Base-by-base conservation (phyloP, 2,888 invertebrate genomes). In the Glaucopsyche alexis region DNA sequence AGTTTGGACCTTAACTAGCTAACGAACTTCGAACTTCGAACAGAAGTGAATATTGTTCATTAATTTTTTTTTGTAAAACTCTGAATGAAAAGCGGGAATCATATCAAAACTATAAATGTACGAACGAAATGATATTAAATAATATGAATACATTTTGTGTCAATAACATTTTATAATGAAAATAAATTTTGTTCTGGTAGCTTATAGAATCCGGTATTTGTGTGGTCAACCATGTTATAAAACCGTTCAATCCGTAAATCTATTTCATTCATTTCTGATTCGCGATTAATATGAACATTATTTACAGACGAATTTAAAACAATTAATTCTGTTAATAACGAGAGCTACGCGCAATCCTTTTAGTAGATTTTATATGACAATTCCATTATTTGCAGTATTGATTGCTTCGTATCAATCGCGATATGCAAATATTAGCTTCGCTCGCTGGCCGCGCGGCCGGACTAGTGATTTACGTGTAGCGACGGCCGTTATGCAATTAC, bases 301-400 rank as follows among this genome's bases (percentile, higher is more conserved):
- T 78, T 76, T 77, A 78, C 76, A 73, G 73, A 73, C 65, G 74
- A 78, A 77, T 76, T 79, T 79, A 78, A 80, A 79, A 77, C 79
- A 79, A 80, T 80, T 79, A 80, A 79, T 79, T 77, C 77, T 78
- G 76, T 81, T 81, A 79, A 80, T 81, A 81, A 80, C 78, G 79
- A 77, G 78, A 76, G 78, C 81, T 79, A 77, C 76, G 79, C 79
- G 78, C 81, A 85, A 87, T 86, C 82, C 78, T 87, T 84, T 90
- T 88, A 86, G 87, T 85, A 85, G 84, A 85, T 87, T 87, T 84
- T 86, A 87, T 87, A 86, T 83, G 87, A 86, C 83, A 87, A 87
- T 88, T 89, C 87, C 87, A 89, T 88, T 91, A 91, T 93, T 93
- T 93, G 90, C 90, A 85, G 87, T 89, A 91, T 91, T 91, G 93